Conservation (phyloP, 2,888 invertebrate species). For the Ethmia dodecea region DNA sequence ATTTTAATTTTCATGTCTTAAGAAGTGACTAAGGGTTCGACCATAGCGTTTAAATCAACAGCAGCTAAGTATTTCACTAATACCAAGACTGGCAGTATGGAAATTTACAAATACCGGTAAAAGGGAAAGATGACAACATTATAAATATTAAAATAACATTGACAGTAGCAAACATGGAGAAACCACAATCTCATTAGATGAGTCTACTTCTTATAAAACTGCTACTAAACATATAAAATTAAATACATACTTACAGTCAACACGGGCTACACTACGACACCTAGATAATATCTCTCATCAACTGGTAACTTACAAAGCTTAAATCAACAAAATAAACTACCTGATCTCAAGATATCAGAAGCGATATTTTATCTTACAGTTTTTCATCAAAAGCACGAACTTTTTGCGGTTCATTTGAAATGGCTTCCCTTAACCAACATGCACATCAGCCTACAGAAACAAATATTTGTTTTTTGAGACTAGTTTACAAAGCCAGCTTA, state of each 20-base stretch:
- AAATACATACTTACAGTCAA: slow-evolving; percentile 42
- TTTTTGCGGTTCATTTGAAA: slow-evolving; percentile 28
- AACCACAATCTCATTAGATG: slow-evolving; percentile 17
- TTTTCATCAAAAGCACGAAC: slow-evolving; percentile 44
- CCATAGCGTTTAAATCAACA: no score
- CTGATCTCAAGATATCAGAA: slow-evolving; percentile 43
- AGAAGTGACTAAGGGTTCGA: no score
- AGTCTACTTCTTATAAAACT: slow-evolving; percentile 34
- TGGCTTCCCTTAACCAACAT: no score
- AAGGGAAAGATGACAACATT: no score
- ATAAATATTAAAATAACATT: no score
- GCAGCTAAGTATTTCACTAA: no score
- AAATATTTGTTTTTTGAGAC: neutral
- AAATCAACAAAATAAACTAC: slow-evolving; percentile 45
- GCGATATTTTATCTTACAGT: slow-evolving; percentile 52
- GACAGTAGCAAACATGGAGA: slow-evolving; percentile 19
- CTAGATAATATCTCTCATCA: slow-evolving; percentile 48
- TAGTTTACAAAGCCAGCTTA: no score
- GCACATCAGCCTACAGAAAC: neutral
- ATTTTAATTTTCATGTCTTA: no score
- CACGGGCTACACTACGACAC: slow-evolving; percentile 38
- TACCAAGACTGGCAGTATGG: no score
- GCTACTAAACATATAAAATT: slow-evolving; percentile 44
- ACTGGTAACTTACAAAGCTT: slow-evolving; percentile 44
- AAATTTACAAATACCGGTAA: no score